Conservation (phyloP, 2,888 invertebrate genomes). For the Neoaliturus tenellus region DNA sequence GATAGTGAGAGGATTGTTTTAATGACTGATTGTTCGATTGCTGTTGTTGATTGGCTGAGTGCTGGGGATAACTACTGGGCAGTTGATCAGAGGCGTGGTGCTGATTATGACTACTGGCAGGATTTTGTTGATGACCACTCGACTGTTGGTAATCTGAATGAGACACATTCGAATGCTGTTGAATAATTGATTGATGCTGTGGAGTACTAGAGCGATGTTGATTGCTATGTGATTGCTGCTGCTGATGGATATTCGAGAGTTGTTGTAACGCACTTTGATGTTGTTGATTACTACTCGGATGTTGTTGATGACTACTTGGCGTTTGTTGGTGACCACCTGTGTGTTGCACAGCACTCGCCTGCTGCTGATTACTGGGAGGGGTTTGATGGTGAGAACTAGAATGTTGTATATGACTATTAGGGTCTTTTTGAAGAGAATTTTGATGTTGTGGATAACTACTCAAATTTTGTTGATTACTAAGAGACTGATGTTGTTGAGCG, state of each 20-base stretch:
- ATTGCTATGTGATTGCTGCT: constrained; percentile 32
- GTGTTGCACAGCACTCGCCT: not conserved
- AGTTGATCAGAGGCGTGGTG: not conserved
- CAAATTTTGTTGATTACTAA: not conserved
- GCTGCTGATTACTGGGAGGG: not conserved
- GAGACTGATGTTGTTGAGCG: not conserved
- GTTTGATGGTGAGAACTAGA: not conserved
- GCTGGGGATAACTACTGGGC: not conserved
- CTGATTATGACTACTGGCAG: not conserved
- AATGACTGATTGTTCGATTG: not conserved
- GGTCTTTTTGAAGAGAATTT: constrained; percentile 1
- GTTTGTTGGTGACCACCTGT: not conserved
- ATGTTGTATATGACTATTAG: constrained; percentile 1
- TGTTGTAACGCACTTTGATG: not conserved
- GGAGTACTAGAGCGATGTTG: not conserved
- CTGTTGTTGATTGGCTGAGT: not conserved
- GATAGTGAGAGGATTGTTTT: not conserved
- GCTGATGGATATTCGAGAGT: not conserved
- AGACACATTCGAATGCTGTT: not conserved
- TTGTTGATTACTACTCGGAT: not conserved
- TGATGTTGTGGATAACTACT: not conserved
- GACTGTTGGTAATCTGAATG: not conserved
- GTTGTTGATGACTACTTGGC: not conserved
- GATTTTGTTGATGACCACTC: not conserved
- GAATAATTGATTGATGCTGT: not conserved